Percentiles rank a stretch among this genome's conserved stretches.
Conservation (phyloP, 2,888 invertebrate genomes). For the Lochmaea crataegi region DNA sequence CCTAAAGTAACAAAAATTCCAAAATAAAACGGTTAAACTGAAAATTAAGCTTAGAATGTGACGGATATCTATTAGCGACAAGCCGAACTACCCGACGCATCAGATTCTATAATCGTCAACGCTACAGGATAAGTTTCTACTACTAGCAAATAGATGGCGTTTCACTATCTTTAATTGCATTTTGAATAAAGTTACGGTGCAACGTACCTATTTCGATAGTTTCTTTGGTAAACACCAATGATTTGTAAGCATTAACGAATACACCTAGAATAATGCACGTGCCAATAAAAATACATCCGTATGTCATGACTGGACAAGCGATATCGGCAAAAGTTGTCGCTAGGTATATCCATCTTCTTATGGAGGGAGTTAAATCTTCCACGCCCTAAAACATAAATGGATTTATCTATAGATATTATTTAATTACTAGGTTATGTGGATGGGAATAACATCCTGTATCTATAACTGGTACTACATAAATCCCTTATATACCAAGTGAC, state of each 20-base stretch:
- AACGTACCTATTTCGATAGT: conserved; percentile 77
- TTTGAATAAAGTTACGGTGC: no score
- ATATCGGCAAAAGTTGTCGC: conserved; percentile 82
- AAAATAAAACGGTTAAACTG: neutral
- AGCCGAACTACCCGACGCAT: no score
- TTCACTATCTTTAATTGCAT: no score
- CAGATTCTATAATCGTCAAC: no score
- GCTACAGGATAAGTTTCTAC: no score
- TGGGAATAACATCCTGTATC: no score
- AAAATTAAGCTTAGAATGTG: neutral
- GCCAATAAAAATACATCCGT: conserved; percentile 79
- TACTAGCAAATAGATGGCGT: no score
- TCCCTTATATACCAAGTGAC: no score
- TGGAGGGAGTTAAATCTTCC: conserved; percentile 81
- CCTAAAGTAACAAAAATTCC: conserved; percentile 32
- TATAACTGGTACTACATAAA: no score
- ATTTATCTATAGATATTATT: neutral
- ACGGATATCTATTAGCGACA: no score
- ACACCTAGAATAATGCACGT: conserved; percentile 73
- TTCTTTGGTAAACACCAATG: conserved; percentile 77
- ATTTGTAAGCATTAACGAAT: conserved; percentile 81
- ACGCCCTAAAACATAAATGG: conserved; percentile 71
- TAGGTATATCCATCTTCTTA: conserved; percentile 83
- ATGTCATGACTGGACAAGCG: conserved; percentile 77
- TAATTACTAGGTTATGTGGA: no score